These are phyloP conservation scores for Amphiura filiformis DNA, from an alignment of 35 echinoderm and acorn worm genomes.

Conservation along the genomic window DNA sequence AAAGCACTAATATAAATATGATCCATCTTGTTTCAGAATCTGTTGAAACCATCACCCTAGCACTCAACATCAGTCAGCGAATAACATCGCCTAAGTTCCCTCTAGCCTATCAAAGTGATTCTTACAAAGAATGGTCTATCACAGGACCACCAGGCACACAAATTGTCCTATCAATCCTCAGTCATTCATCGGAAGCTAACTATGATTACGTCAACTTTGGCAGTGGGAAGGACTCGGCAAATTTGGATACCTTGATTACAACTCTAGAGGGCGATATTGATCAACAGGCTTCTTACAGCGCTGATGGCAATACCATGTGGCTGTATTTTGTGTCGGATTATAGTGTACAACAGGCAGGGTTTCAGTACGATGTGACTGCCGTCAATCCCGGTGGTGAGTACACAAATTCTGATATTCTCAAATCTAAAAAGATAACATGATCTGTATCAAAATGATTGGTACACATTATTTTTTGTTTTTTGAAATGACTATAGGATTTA, in stretches of 20 bases:
- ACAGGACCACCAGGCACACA: background rate
- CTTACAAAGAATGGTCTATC: background rate
- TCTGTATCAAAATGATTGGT: too few species aligned
- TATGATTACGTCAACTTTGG: conserved; percentile 11
- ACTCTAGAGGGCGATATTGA: background rate
- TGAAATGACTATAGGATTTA: too few species aligned
- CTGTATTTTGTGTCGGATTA: background rate
- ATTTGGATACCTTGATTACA: background rate
- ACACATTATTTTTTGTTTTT: too few species aligned
- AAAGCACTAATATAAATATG: too few species aligned
- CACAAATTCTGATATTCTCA: too few species aligned
- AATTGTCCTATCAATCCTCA: background rate
- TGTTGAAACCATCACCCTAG: background rate
- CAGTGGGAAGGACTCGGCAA: background rate
- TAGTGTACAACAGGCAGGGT: background rate
- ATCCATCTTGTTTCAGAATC: background rate
- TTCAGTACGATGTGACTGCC: background rate
- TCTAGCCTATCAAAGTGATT: background rate
- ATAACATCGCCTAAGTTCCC: background rate
- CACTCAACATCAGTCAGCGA: background rate
- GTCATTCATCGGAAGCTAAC: background rate
- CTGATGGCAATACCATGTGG: background rate
- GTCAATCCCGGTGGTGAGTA: background rate
- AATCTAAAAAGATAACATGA: too few species aligned
- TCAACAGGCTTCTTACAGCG: background rate